Conservation (phyloP, 2,113 vertebrate genomes). For the Eptatretus burgeri region DNA sequence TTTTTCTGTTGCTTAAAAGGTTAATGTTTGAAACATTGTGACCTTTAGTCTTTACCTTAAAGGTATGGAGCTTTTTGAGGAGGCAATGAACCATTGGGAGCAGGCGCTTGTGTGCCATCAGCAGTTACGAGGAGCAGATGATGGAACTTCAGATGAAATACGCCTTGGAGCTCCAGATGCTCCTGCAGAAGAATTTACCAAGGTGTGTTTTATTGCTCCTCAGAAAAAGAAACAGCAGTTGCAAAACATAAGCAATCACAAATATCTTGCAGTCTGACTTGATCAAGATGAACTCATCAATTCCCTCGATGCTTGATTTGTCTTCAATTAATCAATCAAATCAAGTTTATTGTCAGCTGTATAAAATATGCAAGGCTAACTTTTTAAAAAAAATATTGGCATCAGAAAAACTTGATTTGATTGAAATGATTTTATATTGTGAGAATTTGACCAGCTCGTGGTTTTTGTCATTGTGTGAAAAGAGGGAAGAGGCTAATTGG, state of each 20-base stretch:
- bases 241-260: background rate
- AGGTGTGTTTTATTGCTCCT: conserved; percentile 21
- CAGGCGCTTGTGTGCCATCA: conserved; percentile 56
- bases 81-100: conserved; percentile 81
- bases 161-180: conserved; percentile 53
- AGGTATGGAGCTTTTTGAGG: conserved; percentile 96
- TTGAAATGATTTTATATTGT: too few relatives aligned
- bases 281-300: too few relatives aligned
- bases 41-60: background rate
- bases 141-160: conserved; percentile 22
- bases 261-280: too few relatives aligned
- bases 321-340: too few relatives aligned
- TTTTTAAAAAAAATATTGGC: too few relatives aligned
- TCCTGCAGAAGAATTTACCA: conserved; percentile 52
- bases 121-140: conserved; percentile 39
- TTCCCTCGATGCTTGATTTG: too few relatives aligned
- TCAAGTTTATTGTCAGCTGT: too few relatives aligned
- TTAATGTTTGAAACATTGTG: background rate
- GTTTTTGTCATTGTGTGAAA: too few relatives aligned
- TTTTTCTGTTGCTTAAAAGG: background rate
- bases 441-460: too few relatives aligned
- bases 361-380: too few relatives aligned
- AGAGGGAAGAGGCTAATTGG: too few relatives aligned
- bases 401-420: too few relatives aligned
- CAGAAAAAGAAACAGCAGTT: fast-evolving